phyloP scores from a whole-genome alignment of 2,797 vertebrate genomes.

The Acanthopagrus latus region DNA sequence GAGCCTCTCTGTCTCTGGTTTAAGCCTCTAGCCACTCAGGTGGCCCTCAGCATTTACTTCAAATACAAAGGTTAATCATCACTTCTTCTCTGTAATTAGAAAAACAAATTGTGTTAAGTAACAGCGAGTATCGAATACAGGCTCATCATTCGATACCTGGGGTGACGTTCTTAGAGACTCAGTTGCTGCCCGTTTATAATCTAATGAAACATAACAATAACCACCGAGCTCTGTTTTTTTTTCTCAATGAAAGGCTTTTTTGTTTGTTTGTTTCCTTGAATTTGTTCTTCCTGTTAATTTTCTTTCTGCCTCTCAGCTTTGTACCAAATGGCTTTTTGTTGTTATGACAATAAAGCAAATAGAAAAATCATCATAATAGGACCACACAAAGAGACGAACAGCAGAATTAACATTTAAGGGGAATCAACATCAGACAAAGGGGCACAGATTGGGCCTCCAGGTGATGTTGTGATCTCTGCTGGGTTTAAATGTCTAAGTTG shows the following conservation, averaged over 20 bases:
- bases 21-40: constrained; percentile 38
- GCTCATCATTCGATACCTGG: constrained; percentile 19
- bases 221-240: neutral
- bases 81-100: constrained; percentile 51
- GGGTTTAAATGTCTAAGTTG: neutral
- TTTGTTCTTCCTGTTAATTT: neutral
- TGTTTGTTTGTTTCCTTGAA: neutral
- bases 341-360: neutral
- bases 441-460: no score
- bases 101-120: constrained; percentile 43
- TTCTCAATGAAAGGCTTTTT: neutral
- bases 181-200: neutral
- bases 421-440: neutral
- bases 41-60: constrained; percentile 37
- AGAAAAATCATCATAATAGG: neutral
- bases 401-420: neutral
- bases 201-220: neutral
- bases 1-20: constrained; percentile 16
- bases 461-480: neutral
- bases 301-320: neutral
- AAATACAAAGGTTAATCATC: constrained; percentile 59
- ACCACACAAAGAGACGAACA: neutral
- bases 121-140: constrained; percentile 46
- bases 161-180: constrained; percentile 15
- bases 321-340: neutral